Evolutionary conservation across 1,140 invertebrate species (phyloP), one percentile per base, ranked within the genome.

Genomic region (Cherax destructor): DNA sequence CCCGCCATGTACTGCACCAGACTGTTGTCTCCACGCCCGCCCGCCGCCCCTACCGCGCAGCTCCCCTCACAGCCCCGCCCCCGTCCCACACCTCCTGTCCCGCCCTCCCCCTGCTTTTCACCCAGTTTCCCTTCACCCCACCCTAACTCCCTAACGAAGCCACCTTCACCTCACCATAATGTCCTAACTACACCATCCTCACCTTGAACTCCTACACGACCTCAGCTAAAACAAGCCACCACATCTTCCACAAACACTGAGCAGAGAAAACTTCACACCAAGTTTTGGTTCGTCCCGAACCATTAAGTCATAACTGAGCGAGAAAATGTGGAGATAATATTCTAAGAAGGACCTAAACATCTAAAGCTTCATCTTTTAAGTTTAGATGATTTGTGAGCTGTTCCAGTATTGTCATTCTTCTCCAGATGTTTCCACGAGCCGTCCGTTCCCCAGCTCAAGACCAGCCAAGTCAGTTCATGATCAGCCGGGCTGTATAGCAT

Each of bases 1-100:
- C 78, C 56, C 86, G 47, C 56, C 52, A 88, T 79, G 49, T 56
- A 88, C 86, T 65, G 72, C 86, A 61, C 78, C 59, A 88, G 30
- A 88, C 86, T 79, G 69, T 74, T 74, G 69, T 74, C 56, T 56
- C 59, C 24, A 18, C 56, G 30, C 56, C 56, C 24, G 18, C 61
- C 61, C 13, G 7, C 83, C n/a, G 24, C 47, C 76, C 50, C 50
- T 72, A 24, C 52, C 21, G 74, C 76, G 47, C 50, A 24, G 24
- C 69, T 16, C 49, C 78, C 78, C 24, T 41, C 18, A 9, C 47
- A 4, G 9, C 78, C 21, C 78, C 41, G 41, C 41, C 41, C 50
- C 6, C 77, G 0, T 41, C 24, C 13, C n/a, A 21, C 61, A 16
- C 18, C 61, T 16, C 69, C 69, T 74, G n/a, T 21, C 79, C 41